Evolutionary conservation across 2,113 vertebrate species (phyloP), one percentile per base, ranked within the genome.

Genomic region (Archilochus colubris): DNA sequence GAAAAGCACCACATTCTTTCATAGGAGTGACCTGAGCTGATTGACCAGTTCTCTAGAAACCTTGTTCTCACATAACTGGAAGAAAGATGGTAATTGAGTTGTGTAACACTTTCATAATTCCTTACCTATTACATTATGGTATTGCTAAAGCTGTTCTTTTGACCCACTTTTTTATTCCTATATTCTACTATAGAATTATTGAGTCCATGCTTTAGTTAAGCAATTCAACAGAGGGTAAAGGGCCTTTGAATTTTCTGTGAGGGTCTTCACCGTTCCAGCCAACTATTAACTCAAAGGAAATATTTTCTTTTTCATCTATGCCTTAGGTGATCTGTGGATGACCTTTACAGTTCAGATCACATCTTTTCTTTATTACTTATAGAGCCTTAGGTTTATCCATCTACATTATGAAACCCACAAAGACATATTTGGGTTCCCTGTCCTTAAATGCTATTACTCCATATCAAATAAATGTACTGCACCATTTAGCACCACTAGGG

Each of bases 301-400:
- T 55, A 50, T 33, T 93, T 92, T 53, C 20, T 9, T 59, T 92
- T 66, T 27, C 63, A 67, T 44, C 83, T 81, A 84, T 81, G 77
- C 79, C 68, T 93, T 75, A 79, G 76, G 76, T 90, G 88, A 70
- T 67, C 74, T 80, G 50, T 68, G 67, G 54, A 90, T 87, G 76
- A 88, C 69, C 53, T 87, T 91, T 94, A 66, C 43, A 67, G 20
- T 67, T 64, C 63, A 82, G 38, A 87, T 82, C 33, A 44, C 38
- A 58, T 54, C 55, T 73, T 33, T 82, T 79, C 83, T 86, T 8
- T 18, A 48, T 89, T 95, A 95, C 58, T 55, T 54, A 90, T n/a
- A 84, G 51, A 95, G 82, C 76, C 84, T 90, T 74, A 81, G 68
- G 46, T 96, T 67, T 73, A 91, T 93, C 50, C 23, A 40, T 94